phyloP scores from a whole-genome alignment of 2,888 invertebrate genomes.

The Troides helena region DNA sequence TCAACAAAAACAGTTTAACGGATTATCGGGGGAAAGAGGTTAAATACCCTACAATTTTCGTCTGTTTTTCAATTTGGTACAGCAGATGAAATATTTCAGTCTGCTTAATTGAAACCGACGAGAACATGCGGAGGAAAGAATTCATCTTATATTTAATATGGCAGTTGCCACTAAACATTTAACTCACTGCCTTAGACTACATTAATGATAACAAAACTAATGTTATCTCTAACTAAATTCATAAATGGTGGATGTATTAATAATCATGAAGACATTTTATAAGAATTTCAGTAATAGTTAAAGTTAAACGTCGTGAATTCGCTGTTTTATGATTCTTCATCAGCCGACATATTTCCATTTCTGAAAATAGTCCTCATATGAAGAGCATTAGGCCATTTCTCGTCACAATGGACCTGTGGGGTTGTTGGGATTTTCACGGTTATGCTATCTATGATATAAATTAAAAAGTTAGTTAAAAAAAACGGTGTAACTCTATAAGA shows the following conservation, averaged over 20 bases:
- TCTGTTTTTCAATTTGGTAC: conserved; percentile 7
- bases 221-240: neutral
- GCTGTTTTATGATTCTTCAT: too few relatives aligned
- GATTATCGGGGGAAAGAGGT: conserved; percentile 17
- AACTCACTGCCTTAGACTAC: neutral
- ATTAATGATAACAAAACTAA: neutral
- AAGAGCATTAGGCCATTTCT: too few relatives aligned
- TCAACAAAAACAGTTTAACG: conserved; percentile 17
- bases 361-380: too few relatives aligned
- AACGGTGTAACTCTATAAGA: too few relatives aligned
- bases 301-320: too few relatives aligned
- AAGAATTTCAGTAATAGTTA: too few relatives aligned
- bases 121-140: neutral
- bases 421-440: too few relatives aligned
- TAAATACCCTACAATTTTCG: conserved; percentile 11
- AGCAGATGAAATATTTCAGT: conserved; percentile 13
- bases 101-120: neutral
- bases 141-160: neutral
- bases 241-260: neutral
- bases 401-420: too few relatives aligned
- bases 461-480: too few relatives aligned
- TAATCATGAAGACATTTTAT: too few relatives aligned
- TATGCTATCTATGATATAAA: too few relatives aligned
- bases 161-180: neutral
- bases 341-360: too few relatives aligned